Base-by-base conservation (phyloP, 2,888 invertebrate species). In the Philopedon plagiatum region DNA sequence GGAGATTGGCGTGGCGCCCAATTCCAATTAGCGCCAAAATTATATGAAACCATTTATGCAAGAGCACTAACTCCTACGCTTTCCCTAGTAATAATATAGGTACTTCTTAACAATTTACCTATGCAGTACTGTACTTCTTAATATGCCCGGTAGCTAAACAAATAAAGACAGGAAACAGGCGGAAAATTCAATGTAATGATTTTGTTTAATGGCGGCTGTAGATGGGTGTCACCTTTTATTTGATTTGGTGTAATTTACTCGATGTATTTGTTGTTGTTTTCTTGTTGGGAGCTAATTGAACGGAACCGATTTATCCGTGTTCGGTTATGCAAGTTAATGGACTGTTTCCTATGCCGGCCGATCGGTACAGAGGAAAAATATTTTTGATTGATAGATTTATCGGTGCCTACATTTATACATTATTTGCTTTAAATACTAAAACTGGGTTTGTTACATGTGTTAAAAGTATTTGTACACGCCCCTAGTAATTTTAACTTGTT, bases 171-270 rank as follows among this genome's bases (percentile, higher is more conserved):
- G 34, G n/a, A 51, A 39, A 23, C 13, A 39, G 15, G 56, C 37
- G 56, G 54, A 49, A 64, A 64, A 64, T 56, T 9, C 34, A 57
- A 57, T 32, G 65, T 41, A 56, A 26, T 19, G 29, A 0, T 18
- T 49, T 46, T 46, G 32, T 57, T 65, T 65, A 65, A 65, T 65
- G 65, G 71, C 71, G 65, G 26, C 44, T 19, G 39, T 56, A 71
- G 56, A 71, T 66, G 61, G 71, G 71, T 71, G 71, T 71, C 46
- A 56, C 54, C 71, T 62, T 71, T 66, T 66, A 71, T 71, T 71
- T 19, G 58, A 29, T 61, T 71, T 66, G 46, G 34, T 66, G 62
- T 71, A 66, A 66, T 71, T n/a, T 65, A 65, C 64, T 29, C 21
- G 51, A 71, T 44, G 60, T 64, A 71, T 66, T 71, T 56, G 66